Conservation (phyloP, 2,888 invertebrate species). For the Napeogenes inachia region DNA sequence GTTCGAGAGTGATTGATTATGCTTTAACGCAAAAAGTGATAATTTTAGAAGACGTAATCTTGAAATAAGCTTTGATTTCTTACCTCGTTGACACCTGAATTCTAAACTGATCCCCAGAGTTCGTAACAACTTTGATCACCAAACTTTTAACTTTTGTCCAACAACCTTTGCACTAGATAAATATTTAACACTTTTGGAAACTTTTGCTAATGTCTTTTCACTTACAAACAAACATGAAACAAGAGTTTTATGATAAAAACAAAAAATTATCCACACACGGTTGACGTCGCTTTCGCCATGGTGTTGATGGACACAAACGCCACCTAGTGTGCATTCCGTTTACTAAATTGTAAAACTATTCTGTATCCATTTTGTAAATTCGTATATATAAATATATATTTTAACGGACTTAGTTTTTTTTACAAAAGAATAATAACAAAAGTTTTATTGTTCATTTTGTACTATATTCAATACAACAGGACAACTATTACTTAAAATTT, state of each 20-base stretch:
- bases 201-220: slow-evolving; percentile 57
- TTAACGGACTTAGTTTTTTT: no score
- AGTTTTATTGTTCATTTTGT: no score
- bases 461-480: no score
- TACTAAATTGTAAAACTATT: slow-evolving; percentile 12
- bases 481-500: no score
- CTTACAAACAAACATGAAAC: slow-evolving; percentile 64
- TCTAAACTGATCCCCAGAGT: slow-evolving; percentile 70
- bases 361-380: slow-evolving; percentile 4
- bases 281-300: slow-evolving; percentile 72
- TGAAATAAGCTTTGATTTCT: slow-evolving; percentile 66
- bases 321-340: slow-evolving; percentile 38
- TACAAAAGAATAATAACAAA: no score
- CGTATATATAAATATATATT: not conserved
- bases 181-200: slow-evolving; percentile 51
- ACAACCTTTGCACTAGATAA: slow-evolving; percentile 50
- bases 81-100: slow-evolving; percentile 78
- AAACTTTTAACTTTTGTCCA: slow-evolving; percentile 62
- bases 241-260: slow-evolving; percentile 68
- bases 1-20: slow-evolving; percentile 36
- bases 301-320: slow-evolving; percentile 58
- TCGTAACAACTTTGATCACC: slow-evolving; percentile 72
- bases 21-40: slow-evolving; percentile 44
- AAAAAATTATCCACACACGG: slow-evolving; percentile 67
- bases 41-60: slow-evolving; percentile 61